Base-by-base conservation (phyloP, 2,888 invertebrate species). In the Perithous albicinctus region DNA sequence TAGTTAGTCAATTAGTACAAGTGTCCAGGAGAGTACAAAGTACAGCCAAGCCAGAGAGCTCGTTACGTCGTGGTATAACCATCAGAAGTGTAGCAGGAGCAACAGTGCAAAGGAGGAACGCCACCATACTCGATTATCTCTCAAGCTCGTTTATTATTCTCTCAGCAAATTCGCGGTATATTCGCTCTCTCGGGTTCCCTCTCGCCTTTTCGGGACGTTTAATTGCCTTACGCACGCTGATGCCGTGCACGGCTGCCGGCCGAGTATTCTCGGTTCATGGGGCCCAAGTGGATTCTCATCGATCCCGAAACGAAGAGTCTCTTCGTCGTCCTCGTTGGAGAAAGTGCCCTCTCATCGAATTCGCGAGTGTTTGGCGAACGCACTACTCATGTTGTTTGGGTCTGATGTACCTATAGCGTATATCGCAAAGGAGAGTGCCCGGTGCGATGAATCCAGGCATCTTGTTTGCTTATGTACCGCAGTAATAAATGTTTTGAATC, bases 321-420 rank as follows among this genome's bases (percentile, higher is more conserved):
- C 74, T 67, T 78, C 43, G 29, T 72, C 63, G 69, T 48, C 78
- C 73, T 64, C 72, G 70, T 73, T 64, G 80, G 84, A 79, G 84
- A 84, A 84, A 84, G 84, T 84, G 82, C 82, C 72, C 75, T 74
- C 80, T 82, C 80, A 84, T 84, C 82, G 80, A 72, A 82, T 78
- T 46, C 38, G 41, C 67, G 35, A 67, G 43, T 43, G 56, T 64
- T 43, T 56, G 54, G 61, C 51, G 38, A 54, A 67, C 48, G 35
- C 61, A 18, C 77, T 54, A 10, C 61, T 26, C 54, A 43, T 18
- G 18, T 7, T n/a, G 38, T 20, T 46, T 54, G n/a, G 29, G 12
- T 63, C 20, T 41, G 70, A 75, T 69, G 63, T 26, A 41, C 6
- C 20, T 12, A 8, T 23, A 41, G 3, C 18, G 41, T 7, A 20